phyloP scores from a whole-genome alignment of 2,888 invertebrate species.

The Eilema sororculum region DNA sequence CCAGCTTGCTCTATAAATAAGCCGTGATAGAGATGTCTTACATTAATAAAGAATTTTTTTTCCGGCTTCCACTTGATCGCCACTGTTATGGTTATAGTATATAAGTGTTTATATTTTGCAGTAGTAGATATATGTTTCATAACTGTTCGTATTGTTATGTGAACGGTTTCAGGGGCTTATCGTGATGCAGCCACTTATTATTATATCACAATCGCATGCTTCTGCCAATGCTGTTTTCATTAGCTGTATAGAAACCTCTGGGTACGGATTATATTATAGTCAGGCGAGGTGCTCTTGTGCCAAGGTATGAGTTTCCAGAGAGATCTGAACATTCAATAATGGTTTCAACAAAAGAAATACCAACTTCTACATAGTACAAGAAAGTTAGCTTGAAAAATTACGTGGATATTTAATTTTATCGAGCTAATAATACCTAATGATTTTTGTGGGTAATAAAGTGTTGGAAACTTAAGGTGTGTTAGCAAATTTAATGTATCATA shows the following conservation, averaged over 20 bases:
- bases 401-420: too few species aligned
- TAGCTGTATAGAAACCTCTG: conserved; percentile 3
- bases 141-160: neutral
- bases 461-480: neutral
- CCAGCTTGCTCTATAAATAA: too few species aligned
- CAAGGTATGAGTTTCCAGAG: conserved; percentile 8
- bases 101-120: neutral
- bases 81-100: too few species aligned
- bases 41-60: too few species aligned
- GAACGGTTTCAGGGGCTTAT: conserved; percentile 4
- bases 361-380: too few species aligned
- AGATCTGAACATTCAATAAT: neutral
- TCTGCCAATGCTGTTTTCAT: conserved; percentile 6
- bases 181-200: conserved; percentile 9
- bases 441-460: too few species aligned
- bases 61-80: too few species aligned
- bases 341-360: neutral
- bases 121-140: neutral
- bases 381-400: too few species aligned
- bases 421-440: too few species aligned
- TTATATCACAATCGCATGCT: conserved; percentile 11
- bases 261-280: neutral
- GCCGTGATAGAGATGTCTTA: too few species aligned
- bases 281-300: neutral
- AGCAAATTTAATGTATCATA: too few species aligned